phyloP scores from a whole-genome alignment of 2,797 vertebrate species.

The Micromesistius poutassou region DNA sequence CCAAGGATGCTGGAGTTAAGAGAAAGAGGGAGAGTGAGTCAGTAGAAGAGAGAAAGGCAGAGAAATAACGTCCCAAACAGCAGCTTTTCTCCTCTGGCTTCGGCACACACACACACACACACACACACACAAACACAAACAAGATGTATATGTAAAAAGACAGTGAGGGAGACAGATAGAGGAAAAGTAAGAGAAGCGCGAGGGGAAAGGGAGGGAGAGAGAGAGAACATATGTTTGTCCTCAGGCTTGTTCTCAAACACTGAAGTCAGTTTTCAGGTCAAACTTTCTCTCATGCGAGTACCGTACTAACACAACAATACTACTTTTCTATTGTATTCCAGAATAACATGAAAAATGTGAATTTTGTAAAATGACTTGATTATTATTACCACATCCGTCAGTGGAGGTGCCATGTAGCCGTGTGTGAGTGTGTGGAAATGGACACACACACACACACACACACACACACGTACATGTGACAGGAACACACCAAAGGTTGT shows the following conservation, averaged over 20 bases:
- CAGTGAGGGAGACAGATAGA: background rate
- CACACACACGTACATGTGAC: background rate
- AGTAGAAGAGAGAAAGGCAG: background rate
- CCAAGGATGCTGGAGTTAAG: background rate
- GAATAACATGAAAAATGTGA: background rate
- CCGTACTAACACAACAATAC: slow-evolving; percentile 8
- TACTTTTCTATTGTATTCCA: background rate
- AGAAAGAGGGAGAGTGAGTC: background rate
- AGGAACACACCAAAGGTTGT: background rate
- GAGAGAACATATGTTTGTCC: slow-evolving; percentile 32
- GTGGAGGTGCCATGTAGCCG: background rate
- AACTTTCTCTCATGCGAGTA: slow-evolving; percentile 15
- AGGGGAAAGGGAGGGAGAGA: background rate
- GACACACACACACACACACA: too few relatives aligned
- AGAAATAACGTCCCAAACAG: too few relatives aligned
- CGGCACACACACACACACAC: too few relatives aligned
- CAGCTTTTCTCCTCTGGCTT: too few relatives aligned
- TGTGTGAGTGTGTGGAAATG: background rate
- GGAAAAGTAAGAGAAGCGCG: slow-evolving; percentile 1
- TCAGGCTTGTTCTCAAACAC: slow-evolving; percentile 26
- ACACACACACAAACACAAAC: background rate
- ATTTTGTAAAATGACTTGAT: background rate
- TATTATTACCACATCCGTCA: background rate
- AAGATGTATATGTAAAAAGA: background rate
- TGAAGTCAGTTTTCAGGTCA: slow-evolving; percentile 26